Evolutionary conservation across 2,797 vertebrate species (phyloP), one percentile per base, ranked within the genome.

Genomic region (Chromis chromis): DNA sequence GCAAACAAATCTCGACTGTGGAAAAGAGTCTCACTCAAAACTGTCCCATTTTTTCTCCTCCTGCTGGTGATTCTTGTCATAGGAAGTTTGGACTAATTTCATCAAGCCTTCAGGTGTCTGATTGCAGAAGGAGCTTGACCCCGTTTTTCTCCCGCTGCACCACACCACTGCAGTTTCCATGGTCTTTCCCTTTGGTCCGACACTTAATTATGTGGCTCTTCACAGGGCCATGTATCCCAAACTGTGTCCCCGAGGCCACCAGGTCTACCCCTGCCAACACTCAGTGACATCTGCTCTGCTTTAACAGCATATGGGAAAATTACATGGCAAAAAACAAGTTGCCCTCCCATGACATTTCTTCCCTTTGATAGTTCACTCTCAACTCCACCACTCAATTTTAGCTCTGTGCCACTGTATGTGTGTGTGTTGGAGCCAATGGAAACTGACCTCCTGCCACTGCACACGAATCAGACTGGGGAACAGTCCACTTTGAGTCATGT

Each of bases 261-360:
- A 42, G 76, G 75, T 81, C 77, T 69, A 36, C 50, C 76, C 58
- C 42, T 71, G 86, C 88, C 86, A 88, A 82, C 72, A 69, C 78
- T 78, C 83, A 46, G 78, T 69, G 86, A 84, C 90, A 91, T 90
- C 83, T 90, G 89, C 79, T 88, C 84, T 74, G 78, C 79, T 91
- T 90, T 86, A 78, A 87, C 49, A 42, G 62, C 82, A 83, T 83
- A 89, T 88, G 85, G 85, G 72, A 77, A 86, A 89, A 88, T 81
- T 68, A 88, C 73, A 86, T 72, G 79, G 82, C 77, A 73, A 87
- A 83, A 90, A 85, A 87, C 77, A 86, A 85, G 78, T 77, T 79
- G 78, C 79, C 80, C 77, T 84, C 88, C 82, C 78, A 63, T 79
- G 82, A 81, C 78, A 86, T 86, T 90, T 88, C 76, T 76, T 69